Evolutionary conservation across 2,797 vertebrate genomes (phyloP), one percentile per base, ranked within the genome.

Genomic region (Amphiprion clarkii): DNA sequence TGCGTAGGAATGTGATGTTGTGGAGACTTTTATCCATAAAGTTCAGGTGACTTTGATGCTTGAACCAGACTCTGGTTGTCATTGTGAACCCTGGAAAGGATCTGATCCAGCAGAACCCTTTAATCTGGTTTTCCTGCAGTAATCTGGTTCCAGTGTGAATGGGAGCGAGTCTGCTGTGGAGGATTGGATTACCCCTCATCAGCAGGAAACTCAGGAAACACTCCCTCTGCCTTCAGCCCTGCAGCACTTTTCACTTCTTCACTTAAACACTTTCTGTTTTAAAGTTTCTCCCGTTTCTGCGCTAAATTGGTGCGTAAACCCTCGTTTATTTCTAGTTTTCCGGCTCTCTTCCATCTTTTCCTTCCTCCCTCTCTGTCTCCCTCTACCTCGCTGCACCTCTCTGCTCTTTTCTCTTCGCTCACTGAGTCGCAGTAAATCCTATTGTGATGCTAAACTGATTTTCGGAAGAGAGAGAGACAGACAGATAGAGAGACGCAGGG

Each of bases 381-480:
- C 65, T 49, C 71, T 6, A 44, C 25, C 52, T 19, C 71, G 7
- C 81, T 54, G 63, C 42, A 55, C 42, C 73, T 66, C 67, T 33
- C 60, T 39, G 87, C 90, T 92, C 86, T 77, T 92, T 96, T 97
- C 96, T 96, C 93, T 87, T 81, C 87, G 94, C 93, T 91, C 96
- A 94, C 86, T 95, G 95, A 95, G 93, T 95, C 96, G 95, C 93
- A 93, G 93, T 93, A 95, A 95, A 95, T 94, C 92, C 95, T 93
- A 96, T 97, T 97, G 96, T 98, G 93, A 98, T 98, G 97, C 95
- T 96, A 97, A 98, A 97, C 93, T 81, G 86, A 93, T 81, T 89
- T 74, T 93, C 79, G 72, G 92, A 85, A 90, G 92, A 91, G 94
- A 93, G 85, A 93, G 49, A 89, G 70, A 92, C 93, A 93, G 94